A percentile compares a stretch with the other conserved stretches of the same genome.
phyloP scores from a whole-genome alignment of 2,113 vertebrate genomes.

The Martes martes region DNA sequence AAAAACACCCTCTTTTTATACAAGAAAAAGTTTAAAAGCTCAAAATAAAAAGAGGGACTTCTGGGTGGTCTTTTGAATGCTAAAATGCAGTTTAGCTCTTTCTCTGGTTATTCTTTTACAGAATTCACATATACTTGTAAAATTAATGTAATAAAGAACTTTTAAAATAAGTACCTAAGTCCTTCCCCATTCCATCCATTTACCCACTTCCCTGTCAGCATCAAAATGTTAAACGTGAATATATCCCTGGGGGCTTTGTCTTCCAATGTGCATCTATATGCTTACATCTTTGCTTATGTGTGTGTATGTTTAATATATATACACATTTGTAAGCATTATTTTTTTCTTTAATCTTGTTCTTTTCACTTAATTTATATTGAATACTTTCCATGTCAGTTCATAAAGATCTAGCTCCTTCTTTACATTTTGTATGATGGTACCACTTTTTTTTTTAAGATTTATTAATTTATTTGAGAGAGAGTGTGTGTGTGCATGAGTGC shows the following conservation, averaged over 20 bases:
- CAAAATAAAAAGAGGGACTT: not conserved
- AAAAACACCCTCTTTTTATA: not conserved
- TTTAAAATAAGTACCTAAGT: not conserved
- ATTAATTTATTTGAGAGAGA: not conserved
- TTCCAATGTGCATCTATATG: too few relatives aligned
- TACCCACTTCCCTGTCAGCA: not conserved
- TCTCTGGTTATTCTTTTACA: not conserved
- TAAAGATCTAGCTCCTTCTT: not conserved
- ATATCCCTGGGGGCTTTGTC: not conserved
- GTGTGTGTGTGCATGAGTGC: not conserved
- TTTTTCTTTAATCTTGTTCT: not conserved
- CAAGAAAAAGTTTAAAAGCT: not conserved
- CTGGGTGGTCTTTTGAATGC: not conserved
- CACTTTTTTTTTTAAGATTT: not conserved
- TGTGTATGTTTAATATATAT: not conserved
- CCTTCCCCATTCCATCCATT: not conserved
- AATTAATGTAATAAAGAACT: not conserved
- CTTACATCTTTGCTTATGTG: not conserved
- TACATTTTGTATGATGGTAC: not conserved
- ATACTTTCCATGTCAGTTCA: not conserved
- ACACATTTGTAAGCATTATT: not conserved
- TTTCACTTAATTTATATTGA: not conserved
- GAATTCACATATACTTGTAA: not conserved
- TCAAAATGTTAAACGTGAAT: not conserved
- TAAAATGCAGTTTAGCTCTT: not conserved